Percentiles rank a stretch among this genome's conserved stretches.
Evolutionary conservation across 2,888 invertebrate species (phyloP).

Genomic region (Teleogryllus oceanicus): DNA sequence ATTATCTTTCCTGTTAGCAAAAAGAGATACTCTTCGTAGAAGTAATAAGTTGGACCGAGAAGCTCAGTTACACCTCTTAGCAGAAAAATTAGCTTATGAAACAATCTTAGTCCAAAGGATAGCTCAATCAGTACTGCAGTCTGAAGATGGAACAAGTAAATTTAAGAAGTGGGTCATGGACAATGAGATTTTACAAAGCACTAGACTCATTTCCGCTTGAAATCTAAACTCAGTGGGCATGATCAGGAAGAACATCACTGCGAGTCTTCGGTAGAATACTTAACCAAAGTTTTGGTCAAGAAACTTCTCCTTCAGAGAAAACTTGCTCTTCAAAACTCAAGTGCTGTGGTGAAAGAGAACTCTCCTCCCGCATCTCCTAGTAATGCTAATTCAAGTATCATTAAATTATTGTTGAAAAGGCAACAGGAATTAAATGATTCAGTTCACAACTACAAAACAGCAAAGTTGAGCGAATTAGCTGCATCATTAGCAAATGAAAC

Average conservation of each 20-base stretch:
- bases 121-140: slow-evolving; percentile 59
- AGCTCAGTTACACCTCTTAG: slow-evolving; percentile 66
- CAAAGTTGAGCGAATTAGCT: slow-evolving; percentile 66
- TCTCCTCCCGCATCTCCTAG: slow-evolving; percentile 41
- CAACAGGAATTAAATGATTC: slow-evolving; percentile 62
- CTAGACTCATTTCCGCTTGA: slow-evolving; percentile 70
- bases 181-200: slow-evolving; percentile 58
- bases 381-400: slow-evolving; percentile 49
- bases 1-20: slow-evolving; percentile 64
- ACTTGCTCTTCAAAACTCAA: slow-evolving; percentile 50
- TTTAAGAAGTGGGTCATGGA: slow-evolving; percentile 58
- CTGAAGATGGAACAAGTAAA: slow-evolving; percentile 56
- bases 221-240: slow-evolving; percentile 61
- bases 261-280: slow-evolving; percentile 59
- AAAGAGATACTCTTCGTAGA: slow-evolving; percentile 62
- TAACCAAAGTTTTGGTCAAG: slow-evolving; percentile 72
- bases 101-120: slow-evolving; percentile 67
- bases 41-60: slow-evolving; percentile 65
- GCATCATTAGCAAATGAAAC: slow-evolving; percentile 68
- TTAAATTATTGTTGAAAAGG: slow-evolving; percentile 50
- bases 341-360: slow-evolving; percentile 19
- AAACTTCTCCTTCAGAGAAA: slow-evolving; percentile 49
- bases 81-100: slow-evolving; percentile 78
- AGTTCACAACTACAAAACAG: slow-evolving; percentile 62
- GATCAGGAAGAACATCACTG: slow-evolving; percentile 49